A percentile compares a stretch with the other conserved stretches of the same genome.
Conservation (phyloP, 23 tunicate species). For the Clavelina lepadiformis region DNA sequence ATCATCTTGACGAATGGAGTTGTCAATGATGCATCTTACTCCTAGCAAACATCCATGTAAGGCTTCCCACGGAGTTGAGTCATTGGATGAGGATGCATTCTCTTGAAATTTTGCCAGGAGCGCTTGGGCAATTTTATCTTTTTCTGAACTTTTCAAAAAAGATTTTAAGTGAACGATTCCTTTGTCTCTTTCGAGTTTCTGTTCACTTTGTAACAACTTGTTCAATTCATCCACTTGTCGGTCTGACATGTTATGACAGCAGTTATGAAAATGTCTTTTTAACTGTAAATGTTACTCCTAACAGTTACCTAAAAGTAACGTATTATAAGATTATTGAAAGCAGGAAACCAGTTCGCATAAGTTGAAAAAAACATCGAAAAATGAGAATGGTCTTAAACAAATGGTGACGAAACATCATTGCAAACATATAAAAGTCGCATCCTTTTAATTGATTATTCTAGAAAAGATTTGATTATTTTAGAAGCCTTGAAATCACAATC, state of each 20-base stretch:
- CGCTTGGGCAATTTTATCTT: background rate
- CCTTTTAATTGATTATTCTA: no score
- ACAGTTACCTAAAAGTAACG: no score
- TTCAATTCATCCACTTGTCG: conserved; percentile 4
- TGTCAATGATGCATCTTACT: conserved; percentile 40
- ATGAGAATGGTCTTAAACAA: no score
- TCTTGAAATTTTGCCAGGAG: conserved; percentile 11
- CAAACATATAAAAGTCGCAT: no score
- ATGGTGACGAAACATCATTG: no score
- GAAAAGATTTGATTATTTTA: no score
- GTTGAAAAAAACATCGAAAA: no score
- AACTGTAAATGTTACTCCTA: no score
- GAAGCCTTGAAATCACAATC: no score
- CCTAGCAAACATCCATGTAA: conserved; percentile 79
- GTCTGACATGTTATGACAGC: background rate
- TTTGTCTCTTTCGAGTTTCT: conserved; percentile 61
- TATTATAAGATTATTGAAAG: no score
- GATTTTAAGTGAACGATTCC: conserved; percentile 42
- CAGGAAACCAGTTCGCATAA: no score
- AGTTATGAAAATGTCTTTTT: no score
- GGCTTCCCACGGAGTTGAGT: conserved; percentile 27
- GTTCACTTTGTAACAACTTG: conserved; percentile 40
- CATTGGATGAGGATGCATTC: background rate
- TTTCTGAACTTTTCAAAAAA: background rate
- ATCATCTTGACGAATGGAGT: background rate